These are phyloP conservation scores for Gastrophryne carolinensis DNA, from an alignment of 2,797 vertebrate species.

Conservation along the genomic window DNA sequence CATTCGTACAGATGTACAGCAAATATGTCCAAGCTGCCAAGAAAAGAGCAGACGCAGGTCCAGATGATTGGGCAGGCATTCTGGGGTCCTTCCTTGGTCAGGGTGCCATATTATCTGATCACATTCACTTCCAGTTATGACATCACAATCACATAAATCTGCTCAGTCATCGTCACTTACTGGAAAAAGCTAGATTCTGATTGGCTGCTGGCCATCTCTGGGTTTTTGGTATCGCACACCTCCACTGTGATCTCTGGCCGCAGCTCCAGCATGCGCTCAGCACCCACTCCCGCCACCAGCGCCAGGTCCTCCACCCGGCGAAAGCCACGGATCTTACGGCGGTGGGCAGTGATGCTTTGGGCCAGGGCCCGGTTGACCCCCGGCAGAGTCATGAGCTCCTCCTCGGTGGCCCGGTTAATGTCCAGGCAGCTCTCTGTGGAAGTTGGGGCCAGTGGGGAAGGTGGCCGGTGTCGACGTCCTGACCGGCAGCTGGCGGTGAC, in stretches of 20 bases:
- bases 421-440: slow-evolving; percentile 2
- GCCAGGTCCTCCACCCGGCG: slow-evolving; percentile 52
- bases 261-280: slow-evolving; percentile 41
- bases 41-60: no score
- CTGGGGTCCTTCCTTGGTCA: no score
- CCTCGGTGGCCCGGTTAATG: slow-evolving; percentile 51
- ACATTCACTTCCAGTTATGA: no score
- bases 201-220: no score
- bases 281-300: slow-evolving; percentile 47
- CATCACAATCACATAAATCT: no score
- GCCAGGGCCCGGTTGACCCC: slow-evolving; percentile 42
- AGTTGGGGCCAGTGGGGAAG: not conserved
- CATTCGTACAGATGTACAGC: no score
- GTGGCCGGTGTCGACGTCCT: not conserved
- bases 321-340: slow-evolving; percentile 41
- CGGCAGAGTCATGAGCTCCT: slow-evolving; percentile 53
- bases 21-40: no score
- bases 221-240: no score
- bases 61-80: no score
- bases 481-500: slow-evolving; percentile 28
- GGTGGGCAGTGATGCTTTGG: slow-evolving; percentile 43
- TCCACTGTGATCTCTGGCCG: slow-evolving; percentile 45
- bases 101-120: no score
- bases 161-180: no score
- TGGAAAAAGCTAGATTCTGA: no score